Evolutionary conservation across 2,113 vertebrate genomes (phyloP), one percentile per base, ranked within the genome.

Genomic region (Aptenodytes patagonicus): DNA sequence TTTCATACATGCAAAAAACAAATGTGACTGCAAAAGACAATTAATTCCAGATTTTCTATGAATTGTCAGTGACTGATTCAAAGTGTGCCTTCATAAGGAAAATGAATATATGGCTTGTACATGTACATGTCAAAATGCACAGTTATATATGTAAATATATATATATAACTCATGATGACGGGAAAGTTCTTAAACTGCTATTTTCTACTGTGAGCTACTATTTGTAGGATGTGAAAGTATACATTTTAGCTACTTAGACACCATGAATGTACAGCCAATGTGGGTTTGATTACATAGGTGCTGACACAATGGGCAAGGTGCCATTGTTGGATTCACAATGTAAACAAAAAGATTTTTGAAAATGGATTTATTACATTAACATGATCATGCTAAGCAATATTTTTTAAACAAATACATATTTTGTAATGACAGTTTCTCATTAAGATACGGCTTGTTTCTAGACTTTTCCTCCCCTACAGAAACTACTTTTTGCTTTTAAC

Each of bases 401-500:
- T 69, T 82, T 29, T 38, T 6, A 34, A 86, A 36, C n/a, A 71
- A 83, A 64, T 25, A 10, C 7, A 6, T 78, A 18, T 40, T 85
- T 82, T 24, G 6, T 58, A 51, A 75, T 69, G 76, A 55, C 8
- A 66, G 10, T 49, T 87, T 73, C 62, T 90, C 54, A 54, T 46
- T 61, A 51, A 76, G 28, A 51, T 81, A 51, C 19, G 24, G 20
- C 28, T 87, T 58, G 24, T 72, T 85, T 66, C 38, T 58, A 13
- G 87, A 64, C 36, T 62, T 75, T 65, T 72, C 25, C 17, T 93
- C 57, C 61, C 28, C 52, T 55, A 4, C 28, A 93, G 85, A 73
- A 88, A 94, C 88, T 31, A 58, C 66, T 62, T 51, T 68, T 80
- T 83, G 75, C 79, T 95, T 96, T 96, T 95, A 88, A 75, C 51